Conservation (phyloP, 2,888 invertebrate genomes). For the Eretmocerus hayati region DNA sequence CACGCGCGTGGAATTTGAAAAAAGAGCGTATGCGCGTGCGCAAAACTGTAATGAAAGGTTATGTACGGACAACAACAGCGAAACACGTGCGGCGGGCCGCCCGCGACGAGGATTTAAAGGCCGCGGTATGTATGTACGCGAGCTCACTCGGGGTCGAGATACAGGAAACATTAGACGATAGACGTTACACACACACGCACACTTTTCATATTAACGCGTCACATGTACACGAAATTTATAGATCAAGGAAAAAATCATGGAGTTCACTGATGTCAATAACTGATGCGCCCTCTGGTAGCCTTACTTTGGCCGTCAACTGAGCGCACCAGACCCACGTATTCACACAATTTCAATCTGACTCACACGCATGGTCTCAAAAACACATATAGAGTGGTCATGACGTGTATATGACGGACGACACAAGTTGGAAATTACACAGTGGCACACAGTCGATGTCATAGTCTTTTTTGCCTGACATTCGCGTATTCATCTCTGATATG, state of each 20-base stretch:
- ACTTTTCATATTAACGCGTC: slow-evolving; percentile 41
- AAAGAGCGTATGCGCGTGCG: background rate
- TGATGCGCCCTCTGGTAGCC: too few species aligned
- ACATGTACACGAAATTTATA: slow-evolving; percentile 22
- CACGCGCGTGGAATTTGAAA: background rate
- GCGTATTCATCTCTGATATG: too few species aligned
- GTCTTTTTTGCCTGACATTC: too few species aligned
- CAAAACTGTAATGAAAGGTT: background rate
- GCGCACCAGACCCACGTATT: slow-evolving; percentile 42
- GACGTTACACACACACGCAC: slow-evolving; percentile 48
- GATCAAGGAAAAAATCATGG: slow-evolving; percentile 1
- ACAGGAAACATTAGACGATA: slow-evolving; percentile 44
- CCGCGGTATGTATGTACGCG: slow-evolving; percentile 1
- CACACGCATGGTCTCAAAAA: too few species aligned
- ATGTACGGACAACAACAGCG: background rate
- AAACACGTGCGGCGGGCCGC: background rate
- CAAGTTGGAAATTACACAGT: slow-evolving; percentile 47
- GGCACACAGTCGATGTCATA: too few species aligned
- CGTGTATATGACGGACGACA: slow-evolving; percentile 46
- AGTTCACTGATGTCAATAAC: too few species aligned
- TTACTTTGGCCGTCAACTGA: too few species aligned
- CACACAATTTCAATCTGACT: slow-evolving; percentile 39
- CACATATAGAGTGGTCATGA: slow-evolving; percentile 38
- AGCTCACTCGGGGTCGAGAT: slow-evolving; percentile 27
- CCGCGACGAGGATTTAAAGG: background rate